phyloP scores from a whole-genome alignment of 1,140 invertebrate species.

The Formica selysi region DNA sequence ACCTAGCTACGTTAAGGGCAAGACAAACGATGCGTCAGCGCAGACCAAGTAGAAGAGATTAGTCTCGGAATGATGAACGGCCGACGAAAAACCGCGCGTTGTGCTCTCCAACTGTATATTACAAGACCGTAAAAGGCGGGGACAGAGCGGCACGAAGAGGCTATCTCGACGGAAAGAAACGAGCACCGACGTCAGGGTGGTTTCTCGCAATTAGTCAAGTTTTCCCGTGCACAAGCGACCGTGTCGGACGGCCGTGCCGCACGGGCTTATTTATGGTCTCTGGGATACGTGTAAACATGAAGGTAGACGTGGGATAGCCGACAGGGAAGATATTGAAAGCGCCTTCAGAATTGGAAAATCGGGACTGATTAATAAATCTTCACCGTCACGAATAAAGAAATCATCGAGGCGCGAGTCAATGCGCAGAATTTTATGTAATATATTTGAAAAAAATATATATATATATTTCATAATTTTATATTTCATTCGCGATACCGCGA shows the following conservation, averaged over 20 bases:
- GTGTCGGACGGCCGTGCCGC: conserved; percentile 65
- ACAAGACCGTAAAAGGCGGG: conserved; percentile 35
- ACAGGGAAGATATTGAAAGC: conserved; percentile 18
- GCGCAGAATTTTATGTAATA: not conserved
- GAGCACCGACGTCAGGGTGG: conserved; percentile 65
- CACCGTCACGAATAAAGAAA: conserved; percentile 14
- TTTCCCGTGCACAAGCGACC: conserved; percentile 67
- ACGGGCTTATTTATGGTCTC: conserved; percentile 72
- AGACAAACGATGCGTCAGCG: conserved; percentile 75
- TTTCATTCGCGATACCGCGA: not conserved
- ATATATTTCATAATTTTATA: not conserved
- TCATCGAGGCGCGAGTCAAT: not conserved
- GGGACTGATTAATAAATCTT: conserved; percentile 6
- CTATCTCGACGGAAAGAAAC: conserved; percentile 72
- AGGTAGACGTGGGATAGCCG: conserved; percentile 57
- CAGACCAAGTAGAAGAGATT: conserved; percentile 79
- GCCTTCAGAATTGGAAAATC: conserved; percentile 1
- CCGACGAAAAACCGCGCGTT: conserved; percentile 72
- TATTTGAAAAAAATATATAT: not conserved
- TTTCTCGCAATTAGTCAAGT: conserved; percentile 79
- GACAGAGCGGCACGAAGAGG: conserved; percentile 41
- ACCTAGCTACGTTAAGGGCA: conserved; percentile 55
- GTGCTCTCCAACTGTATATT: conserved; percentile 70
- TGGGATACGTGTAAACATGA: conserved; percentile 73
- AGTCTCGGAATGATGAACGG: conserved; percentile 76